Evolutionary conservation across 2,113 vertebrate species (phyloP).

Genomic region (Mustela nigripes): DNA sequence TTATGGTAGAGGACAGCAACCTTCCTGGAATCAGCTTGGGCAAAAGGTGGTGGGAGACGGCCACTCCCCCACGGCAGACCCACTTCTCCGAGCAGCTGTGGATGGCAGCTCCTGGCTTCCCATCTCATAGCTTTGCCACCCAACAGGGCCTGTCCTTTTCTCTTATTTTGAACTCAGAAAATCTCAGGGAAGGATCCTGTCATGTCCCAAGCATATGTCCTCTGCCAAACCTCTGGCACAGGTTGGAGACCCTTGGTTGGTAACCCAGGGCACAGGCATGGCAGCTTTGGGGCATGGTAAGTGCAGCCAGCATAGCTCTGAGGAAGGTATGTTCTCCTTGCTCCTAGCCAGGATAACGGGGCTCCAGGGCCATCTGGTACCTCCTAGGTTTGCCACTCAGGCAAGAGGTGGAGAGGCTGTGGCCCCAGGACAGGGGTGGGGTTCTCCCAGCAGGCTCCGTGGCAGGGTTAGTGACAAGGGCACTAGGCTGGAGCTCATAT

Average conservation of each 20-base stretch:
- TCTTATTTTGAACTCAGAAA: constrained; percentile 19
- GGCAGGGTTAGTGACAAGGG: neutral
- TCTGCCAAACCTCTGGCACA: neutral
- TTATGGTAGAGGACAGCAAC: neutral
- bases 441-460: neutral
- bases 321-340: neutral
- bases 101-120: neutral
- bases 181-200: neutral
- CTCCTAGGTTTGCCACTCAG: neutral
- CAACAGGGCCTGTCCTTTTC: neutral
- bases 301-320: neutral
- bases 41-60: neutral
- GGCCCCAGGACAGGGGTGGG: neutral
- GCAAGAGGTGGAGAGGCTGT: too few relatives aligned
- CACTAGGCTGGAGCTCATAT: neutral
- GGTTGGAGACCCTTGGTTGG: neutral
- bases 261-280: neutral
- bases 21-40: neutral
- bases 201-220: neutral
- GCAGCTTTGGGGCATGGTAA: neutral
- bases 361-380: neutral
- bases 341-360: neutral
- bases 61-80: neutral
- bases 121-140: neutral
- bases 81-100: neutral